Percentiles rank a stretch among this genome's conserved stretches.
These are phyloP conservation scores for Anguilla megastoma DNA, from an alignment of 2,797 vertebrate genomes.

Conservation along the genomic window DNA sequence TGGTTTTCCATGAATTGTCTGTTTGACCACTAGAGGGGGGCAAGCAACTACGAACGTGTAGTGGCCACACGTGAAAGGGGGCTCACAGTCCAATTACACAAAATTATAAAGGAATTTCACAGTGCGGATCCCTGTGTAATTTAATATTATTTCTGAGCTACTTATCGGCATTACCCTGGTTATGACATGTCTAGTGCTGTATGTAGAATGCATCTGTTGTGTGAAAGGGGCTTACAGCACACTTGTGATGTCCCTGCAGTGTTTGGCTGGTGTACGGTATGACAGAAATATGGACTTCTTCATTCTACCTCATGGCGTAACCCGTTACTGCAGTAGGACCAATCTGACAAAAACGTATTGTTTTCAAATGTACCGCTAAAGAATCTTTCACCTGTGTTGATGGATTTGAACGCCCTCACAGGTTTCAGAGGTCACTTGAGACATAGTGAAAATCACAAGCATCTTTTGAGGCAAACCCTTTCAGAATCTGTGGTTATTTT, in stretches of 20 bases:
- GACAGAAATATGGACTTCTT: background rate
- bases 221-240: background rate
- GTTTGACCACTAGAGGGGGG: slow-evolving; percentile 1
- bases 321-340: background rate
- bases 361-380: background rate
- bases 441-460: background rate
- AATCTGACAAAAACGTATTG: background rate
- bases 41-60: background rate
- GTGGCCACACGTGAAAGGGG: background rate
- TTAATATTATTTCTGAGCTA: background rate
- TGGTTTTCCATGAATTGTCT: background rate
- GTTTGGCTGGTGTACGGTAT: background rate
- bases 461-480: background rate
- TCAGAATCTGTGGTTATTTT: background rate
- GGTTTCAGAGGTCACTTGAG: background rate
- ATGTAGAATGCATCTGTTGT: background rate
- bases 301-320: background rate
- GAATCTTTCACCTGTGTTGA: background rate
- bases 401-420: background rate
- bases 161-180: background rate
- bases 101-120: too few species aligned
- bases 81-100: background rate
- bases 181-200: background rate
- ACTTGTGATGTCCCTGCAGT: background rate
- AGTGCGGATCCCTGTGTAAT: background rate